These are phyloP conservation scores for Bettongia penicillata DNA, from an alignment of 2,113 vertebrate genomes.

Conservation along the genomic window DNA sequence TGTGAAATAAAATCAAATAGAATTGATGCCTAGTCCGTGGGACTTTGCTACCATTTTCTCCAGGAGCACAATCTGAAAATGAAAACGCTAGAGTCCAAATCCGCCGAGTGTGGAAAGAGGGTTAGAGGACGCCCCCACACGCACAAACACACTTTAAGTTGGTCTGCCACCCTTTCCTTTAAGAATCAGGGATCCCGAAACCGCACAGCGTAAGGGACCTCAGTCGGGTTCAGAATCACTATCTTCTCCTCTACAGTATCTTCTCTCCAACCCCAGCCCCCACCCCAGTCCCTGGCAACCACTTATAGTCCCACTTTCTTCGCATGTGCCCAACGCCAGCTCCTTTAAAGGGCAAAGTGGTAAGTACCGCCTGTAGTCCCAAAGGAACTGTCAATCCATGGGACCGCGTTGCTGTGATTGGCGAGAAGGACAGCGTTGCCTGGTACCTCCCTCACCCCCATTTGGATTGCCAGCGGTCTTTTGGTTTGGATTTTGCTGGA, in stretches of 20 bases:
- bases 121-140: not conserved
- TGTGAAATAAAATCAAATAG: not conserved
- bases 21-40: not conserved
- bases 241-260: not conserved
- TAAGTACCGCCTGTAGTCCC: slow-evolving; percentile 46
- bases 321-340: slow-evolving; percentile 4
- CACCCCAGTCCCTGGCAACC: not conserved
- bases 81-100: not conserved
- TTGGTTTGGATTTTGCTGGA: slow-evolving; percentile 18
- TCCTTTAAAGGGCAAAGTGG: not conserved
- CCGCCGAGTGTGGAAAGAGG: not conserved
- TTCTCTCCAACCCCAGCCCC: not conserved
- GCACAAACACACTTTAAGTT: not conserved
- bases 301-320: not conserved
- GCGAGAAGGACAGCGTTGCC: not conserved
- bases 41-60: not conserved
- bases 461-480: slow-evolving; percentile 46
- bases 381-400: slow-evolving; percentile 61
- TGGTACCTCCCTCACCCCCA: slow-evolving; percentile 51
- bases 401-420: slow-evolving; percentile 66
- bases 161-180: not conserved
- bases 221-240: not conserved
- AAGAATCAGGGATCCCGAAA: not conserved
- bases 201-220: not conserved
- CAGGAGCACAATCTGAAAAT: not conserved